phyloP scores from a whole-genome alignment of 1,140 invertebrate genomes.

The Lepidostoma basale region DNA sequence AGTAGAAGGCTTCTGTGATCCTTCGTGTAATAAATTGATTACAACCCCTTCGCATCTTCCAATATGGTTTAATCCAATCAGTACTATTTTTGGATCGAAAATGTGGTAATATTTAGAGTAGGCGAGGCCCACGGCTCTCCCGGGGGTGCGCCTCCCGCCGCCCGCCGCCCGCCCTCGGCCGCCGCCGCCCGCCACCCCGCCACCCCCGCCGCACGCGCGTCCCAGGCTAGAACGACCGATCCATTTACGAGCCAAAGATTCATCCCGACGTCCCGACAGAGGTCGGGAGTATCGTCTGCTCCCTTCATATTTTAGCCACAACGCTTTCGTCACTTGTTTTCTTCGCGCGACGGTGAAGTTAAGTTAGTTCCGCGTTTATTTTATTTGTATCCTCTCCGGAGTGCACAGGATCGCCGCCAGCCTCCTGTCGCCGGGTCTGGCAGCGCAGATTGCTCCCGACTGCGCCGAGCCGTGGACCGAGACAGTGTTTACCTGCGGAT shows the following conservation, averaged over 20 bases:
- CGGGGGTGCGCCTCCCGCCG: not conserved
- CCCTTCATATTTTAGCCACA: not conserved
- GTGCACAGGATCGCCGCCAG: too few species aligned
- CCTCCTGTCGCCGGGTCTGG: too few species aligned
- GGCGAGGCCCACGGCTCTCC: not conserved
- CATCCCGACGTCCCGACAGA: conserved; percentile 10
- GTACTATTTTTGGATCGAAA: too few species aligned
- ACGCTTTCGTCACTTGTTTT: not conserved
- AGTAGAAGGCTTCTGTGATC: too few species aligned
- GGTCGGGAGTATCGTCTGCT: not conserved
- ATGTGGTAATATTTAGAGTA: too few species aligned
- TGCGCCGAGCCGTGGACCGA: not conserved
- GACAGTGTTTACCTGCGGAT: too few species aligned
- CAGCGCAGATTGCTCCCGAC: not conserved
- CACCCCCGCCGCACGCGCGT: conserved; percentile 1
- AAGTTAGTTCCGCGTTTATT: too few species aligned
- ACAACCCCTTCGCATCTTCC: too few species aligned
- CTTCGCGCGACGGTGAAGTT: not conserved
- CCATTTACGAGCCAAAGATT: conserved; percentile 27
- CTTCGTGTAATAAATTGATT: too few species aligned
- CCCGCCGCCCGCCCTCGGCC: not conserved
- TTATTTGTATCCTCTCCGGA: too few species aligned
- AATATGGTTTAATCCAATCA: too few species aligned
- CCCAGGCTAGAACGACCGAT: conserved; percentile 2
- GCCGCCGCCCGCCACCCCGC: not conserved